A percentile compares a stretch with the other conserved stretches of the same genome.
These are phyloP conservation scores for Drosophila bocki DNA, from an alignment of 1,140 invertebrate genomes.

Conservation along the genomic window DNA sequence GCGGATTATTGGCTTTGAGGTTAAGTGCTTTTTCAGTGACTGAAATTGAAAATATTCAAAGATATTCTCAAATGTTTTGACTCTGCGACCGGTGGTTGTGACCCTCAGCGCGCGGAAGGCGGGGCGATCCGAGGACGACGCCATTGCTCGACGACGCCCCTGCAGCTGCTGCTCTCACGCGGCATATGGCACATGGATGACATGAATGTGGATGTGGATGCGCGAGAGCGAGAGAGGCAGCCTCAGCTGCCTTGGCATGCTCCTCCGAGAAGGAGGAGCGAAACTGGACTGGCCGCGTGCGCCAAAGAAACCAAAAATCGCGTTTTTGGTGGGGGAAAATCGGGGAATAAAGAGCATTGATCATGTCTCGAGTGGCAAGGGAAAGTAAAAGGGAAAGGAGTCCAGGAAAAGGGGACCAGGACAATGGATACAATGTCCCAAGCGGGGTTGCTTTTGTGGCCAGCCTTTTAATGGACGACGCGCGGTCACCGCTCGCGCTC, in stretches of 20 bases:
- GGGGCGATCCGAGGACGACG: slow-evolving; percentile 64
- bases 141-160: slow-evolving; percentile 58
- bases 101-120: slow-evolving; percentile 51
- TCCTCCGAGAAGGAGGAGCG: slow-evolving; percentile 48
- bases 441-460: slow-evolving; percentile 59
- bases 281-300: slow-evolving; percentile 42
- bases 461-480: slow-evolving; percentile 69
- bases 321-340: slow-evolving; percentile 40
- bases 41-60: slow-evolving; percentile 47
- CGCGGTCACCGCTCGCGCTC: slow-evolving; percentile 62
- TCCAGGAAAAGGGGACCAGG: slow-evolving; percentile 6
- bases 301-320: slow-evolving; percentile 43
- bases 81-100: slow-evolving; percentile 39
- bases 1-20: slow-evolving; percentile 82
- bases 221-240: slow-evolving; percentile 12
- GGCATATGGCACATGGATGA: slow-evolving; percentile 27
- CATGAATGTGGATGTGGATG: slow-evolving; percentile 2
- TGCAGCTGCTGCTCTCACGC: slow-evolving; percentile 47
- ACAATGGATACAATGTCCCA: slow-evolving; percentile 7
- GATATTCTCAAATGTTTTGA: slow-evolving; percentile 76
- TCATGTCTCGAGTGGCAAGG: slow-evolving; percentile 31
- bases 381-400: slow-evolving; percentile 26
- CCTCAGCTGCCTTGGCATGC: slow-evolving; percentile 63
- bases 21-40: slow-evolving; percentile 72
- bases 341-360: slow-evolving; percentile 45